Conservation (phyloP, 2,797 vertebrate genomes). For the Kryptopterus vitreolus region DNA sequence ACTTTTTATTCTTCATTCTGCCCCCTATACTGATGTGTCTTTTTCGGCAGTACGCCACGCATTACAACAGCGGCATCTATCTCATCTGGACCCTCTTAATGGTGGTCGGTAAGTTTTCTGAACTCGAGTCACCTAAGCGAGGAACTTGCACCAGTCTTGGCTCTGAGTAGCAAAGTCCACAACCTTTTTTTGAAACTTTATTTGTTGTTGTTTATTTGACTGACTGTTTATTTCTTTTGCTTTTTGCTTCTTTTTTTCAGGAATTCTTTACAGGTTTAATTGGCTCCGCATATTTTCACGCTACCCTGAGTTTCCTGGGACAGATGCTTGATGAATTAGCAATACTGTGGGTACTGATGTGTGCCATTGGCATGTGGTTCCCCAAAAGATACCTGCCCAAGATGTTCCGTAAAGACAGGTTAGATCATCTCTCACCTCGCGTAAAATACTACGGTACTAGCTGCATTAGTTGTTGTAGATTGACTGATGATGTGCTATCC, state of each 20-base stretch:
- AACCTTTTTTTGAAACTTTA: constrained; percentile 35
- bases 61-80: constrained; percentile 99
- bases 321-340: constrained; percentile 98
- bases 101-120: constrained; percentile 89
- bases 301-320: constrained; percentile 95
- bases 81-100: constrained; percentile 96
- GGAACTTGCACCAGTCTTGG: constrained; percentile 12
- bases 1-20: constrained; percentile 95
- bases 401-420: constrained; percentile 93
- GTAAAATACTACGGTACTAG: neutral
- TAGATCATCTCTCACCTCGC: constrained; percentile 47
- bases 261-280: too few species aligned
- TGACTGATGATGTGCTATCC: too few species aligned
- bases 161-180: constrained; percentile 4
- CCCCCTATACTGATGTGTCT: constrained; percentile 98
- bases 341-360: constrained; percentile 98
- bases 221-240: too few species aligned
- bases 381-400: constrained; percentile 92
- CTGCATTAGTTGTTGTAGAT: neutral
- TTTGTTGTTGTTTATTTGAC: neutral
- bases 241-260: too few species aligned
- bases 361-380: constrained; percentile 97
- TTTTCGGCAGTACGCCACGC: constrained; percentile 93
- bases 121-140: constrained; percentile 21
- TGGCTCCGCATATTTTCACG: constrained; percentile 97